Evolutionary conservation across 2,888 invertebrate genomes (phyloP).

Genomic region (Iphiclides podalirius): DNA sequence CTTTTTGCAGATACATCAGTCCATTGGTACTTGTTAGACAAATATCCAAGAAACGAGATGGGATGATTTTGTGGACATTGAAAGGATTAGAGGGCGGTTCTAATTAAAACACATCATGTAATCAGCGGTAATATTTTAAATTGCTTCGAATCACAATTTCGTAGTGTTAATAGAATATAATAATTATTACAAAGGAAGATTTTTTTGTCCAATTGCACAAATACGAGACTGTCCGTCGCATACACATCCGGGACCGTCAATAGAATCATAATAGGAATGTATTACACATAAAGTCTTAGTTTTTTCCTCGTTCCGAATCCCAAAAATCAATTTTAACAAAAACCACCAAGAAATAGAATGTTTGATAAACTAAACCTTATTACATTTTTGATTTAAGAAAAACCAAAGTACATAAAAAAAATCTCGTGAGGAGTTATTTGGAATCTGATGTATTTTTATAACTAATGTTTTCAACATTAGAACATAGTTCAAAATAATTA

Average conservation of each 20-base stretch:
- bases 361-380: too few relatives aligned
- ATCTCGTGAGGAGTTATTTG: too few relatives aligned
- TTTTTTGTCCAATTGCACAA: slow-evolving; percentile 68
- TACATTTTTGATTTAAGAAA: too few relatives aligned
- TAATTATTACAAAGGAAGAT: slow-evolving; percentile 79
- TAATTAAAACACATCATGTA: slow-evolving; percentile 53
- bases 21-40: too few relatives aligned
- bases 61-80: too few relatives aligned
- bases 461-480: too few relatives aligned
- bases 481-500: too few relatives aligned
- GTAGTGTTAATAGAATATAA: slow-evolving; percentile 78
- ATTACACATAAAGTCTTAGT: slow-evolving; percentile 22
- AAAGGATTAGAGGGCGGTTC: not conserved
- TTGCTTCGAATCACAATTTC: slow-evolving; percentile 79
- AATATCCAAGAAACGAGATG: too few relatives aligned
- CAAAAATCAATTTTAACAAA: not conserved
- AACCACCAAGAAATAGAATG: slow-evolving; percentile 16
- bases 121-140: slow-evolving; percentile 80
- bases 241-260: slow-evolving; percentile 45
- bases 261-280: slow-evolving; percentile 20
- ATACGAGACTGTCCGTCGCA: slow-evolving; percentile 45
- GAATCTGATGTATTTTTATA: too few relatives aligned
- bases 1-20: too few relatives aligned
- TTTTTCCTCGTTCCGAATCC: slow-evolving; percentile 14
- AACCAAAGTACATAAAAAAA: too few relatives aligned